A percentile compares a stretch with the other conserved stretches of the same genome.
Evolutionary conservation across 2,797 vertebrate species (phyloP).

Genomic region (Heteromormyrus szaboi): DNA sequence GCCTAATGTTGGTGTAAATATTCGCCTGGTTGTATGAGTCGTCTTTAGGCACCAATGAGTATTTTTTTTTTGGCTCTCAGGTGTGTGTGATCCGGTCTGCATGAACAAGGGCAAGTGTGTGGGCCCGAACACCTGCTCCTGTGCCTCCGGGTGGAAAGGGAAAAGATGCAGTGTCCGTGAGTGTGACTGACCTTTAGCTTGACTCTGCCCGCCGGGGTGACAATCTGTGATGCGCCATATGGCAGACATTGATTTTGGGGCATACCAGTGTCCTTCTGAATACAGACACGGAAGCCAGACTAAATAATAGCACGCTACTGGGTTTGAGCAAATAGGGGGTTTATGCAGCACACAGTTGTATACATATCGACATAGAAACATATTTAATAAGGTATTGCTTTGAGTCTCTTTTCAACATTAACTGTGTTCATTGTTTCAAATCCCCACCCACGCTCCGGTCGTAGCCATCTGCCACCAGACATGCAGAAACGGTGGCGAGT

Average conservation of each 20-base stretch:
- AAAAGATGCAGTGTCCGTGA: constrained; percentile 72
- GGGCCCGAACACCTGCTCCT: constrained; percentile 77
- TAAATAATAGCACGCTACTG: not conserved
- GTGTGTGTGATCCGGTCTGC: constrained; percentile 82
- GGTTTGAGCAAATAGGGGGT: not conserved
- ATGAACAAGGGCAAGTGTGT: constrained; percentile 87
- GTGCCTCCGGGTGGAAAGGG: constrained; percentile 82
- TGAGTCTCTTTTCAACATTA: not conserved
- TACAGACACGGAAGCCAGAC: not conserved
- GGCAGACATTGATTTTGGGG: not conserved
- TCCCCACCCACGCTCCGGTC: constrained; percentile 16
- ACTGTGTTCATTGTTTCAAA: not conserved
- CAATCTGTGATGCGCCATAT: not conserved
- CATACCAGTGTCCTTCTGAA: not conserved
- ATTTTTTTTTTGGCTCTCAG: constrained; percentile 47
- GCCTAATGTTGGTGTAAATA: not conserved
- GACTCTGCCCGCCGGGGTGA: not conserved
- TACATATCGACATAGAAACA: not conserved
- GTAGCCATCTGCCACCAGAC: constrained; percentile 80
- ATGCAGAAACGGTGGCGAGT: constrained; percentile 81
- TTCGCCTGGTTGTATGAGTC: not conserved
- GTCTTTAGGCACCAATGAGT: not conserved
- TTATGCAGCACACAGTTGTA: not conserved
- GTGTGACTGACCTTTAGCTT: constrained; percentile 38
- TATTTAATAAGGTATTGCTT: not conserved